Conservation (phyloP, 2,797 vertebrate species). For the Tokudaia muenninki region DNA sequence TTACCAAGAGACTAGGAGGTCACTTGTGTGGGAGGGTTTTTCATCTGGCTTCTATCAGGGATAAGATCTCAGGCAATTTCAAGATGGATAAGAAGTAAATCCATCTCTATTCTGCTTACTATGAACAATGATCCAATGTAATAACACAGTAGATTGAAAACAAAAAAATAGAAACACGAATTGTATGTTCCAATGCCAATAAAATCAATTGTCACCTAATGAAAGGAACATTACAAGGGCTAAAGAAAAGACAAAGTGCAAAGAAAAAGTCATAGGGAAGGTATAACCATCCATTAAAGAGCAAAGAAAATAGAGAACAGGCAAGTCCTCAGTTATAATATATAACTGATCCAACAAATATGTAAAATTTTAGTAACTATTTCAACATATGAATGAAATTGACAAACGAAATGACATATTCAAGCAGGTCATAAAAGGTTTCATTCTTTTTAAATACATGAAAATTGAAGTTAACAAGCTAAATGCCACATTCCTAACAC, state of each 20-base stretch:
- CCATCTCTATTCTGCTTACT: background rate
- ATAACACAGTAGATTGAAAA: background rate
- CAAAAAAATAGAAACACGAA: background rate
- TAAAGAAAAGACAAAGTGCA: background rate
- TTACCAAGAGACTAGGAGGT: background rate
- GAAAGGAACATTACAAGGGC: background rate
- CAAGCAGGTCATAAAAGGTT: background rate
- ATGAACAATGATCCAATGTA: background rate
- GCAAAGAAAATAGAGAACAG: background rate
- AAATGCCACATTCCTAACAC: background rate
- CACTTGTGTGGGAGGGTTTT: background rate
- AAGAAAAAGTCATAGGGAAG: background rate
- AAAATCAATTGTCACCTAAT: background rate
- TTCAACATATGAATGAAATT: background rate
- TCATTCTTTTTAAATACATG: background rate
- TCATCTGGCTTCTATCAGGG: background rate
- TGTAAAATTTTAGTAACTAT: background rate
- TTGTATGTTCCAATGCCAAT: background rate
- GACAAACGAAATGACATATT: background rate
- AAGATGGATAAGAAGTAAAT: background rate
- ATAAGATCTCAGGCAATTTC: constrained; percentile 1
- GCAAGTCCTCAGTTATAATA: background rate
- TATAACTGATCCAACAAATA: background rate
- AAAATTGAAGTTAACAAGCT: background rate
- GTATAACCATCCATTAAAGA: background rate